Conservation (phyloP, 2,113 vertebrate species). For the Casuarius casuarius region DNA sequence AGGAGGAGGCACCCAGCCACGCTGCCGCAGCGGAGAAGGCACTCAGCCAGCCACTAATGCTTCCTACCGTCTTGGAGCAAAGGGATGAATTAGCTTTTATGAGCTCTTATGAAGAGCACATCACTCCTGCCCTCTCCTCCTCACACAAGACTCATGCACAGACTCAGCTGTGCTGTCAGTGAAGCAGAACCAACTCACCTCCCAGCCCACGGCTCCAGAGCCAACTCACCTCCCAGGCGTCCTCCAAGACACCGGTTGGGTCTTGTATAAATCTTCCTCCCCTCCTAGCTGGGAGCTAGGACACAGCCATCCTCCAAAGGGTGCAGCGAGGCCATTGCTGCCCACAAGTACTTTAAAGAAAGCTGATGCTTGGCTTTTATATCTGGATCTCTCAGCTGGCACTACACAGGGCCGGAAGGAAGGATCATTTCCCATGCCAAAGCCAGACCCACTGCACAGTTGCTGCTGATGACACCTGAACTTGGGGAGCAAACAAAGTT, state of each 20-base stretch:
- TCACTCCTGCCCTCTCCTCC: constrained; percentile 45
- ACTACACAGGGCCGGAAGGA: rapidly evolving
- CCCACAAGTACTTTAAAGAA: not conserved
- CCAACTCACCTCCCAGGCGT: not conserved
- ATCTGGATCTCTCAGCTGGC: not conserved
- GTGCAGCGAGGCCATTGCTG: not conserved
- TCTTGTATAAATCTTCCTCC: not conserved
- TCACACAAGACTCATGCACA: not conserved
- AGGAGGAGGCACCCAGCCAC: not conserved
- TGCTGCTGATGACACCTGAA: not conserved
- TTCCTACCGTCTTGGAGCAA: constrained; percentile 50
- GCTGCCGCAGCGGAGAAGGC: not conserved
- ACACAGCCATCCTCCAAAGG: not conserved
- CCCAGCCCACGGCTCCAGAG: not conserved
- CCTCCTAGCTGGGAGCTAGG: not conserved
- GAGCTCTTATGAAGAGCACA: constrained; percentile 27
- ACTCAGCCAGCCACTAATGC: constrained; percentile 45
- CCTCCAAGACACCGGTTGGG: not conserved
- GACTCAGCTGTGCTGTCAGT: constrained; percentile 44
- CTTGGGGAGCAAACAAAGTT: not conserved
- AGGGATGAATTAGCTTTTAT: constrained; percentile 67
- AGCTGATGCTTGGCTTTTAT: not conserved
- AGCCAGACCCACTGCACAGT: not conserved
- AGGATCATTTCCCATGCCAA: rapidly evolving
- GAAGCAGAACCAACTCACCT: constrained; percentile 49